phyloP scores from a whole-genome alignment of 2,113 vertebrate genomes.

The Mobula birostris region DNA sequence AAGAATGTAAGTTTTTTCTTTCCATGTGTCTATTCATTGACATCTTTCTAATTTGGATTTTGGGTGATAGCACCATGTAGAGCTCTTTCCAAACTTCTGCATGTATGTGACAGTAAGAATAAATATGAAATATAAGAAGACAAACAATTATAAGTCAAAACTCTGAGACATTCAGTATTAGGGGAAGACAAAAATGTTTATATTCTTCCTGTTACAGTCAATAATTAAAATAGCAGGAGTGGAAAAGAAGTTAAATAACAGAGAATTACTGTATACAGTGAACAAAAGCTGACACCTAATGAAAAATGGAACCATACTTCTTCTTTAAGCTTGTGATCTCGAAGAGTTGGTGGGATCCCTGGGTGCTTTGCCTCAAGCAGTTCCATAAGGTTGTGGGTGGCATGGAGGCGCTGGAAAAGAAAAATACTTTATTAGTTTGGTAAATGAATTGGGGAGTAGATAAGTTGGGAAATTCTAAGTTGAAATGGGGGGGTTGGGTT shows the following conservation, averaged over 20 bases:
- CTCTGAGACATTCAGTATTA: not conserved
- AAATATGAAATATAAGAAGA: not conserved
- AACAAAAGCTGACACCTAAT: not conserved
- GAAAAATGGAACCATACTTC: constrained; percentile 61
- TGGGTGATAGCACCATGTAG: not conserved
- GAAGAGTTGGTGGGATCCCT: constrained; percentile 85
- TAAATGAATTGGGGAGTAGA: not conserved
- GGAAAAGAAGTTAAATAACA: not conserved
- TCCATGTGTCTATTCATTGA: not conserved
- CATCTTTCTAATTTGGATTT: not conserved
- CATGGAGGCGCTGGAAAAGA: constrained; percentile 80
- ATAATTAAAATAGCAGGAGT: not conserved
- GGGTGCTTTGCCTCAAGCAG: constrained; percentile 77
- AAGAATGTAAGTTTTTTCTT: not conserved
- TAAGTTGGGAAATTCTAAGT: not conserved
- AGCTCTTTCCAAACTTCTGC: not conserved
- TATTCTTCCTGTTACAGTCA: not conserved
- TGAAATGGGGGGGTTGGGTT: not conserved
- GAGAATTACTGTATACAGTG: not conserved
- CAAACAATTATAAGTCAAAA: not conserved
- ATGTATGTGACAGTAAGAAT: not conserved
- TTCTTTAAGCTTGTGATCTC: constrained; percentile 82
- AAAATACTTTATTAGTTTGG: not conserved
- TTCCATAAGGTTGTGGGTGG: constrained; percentile 93
- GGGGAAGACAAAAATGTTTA: no score